Evolutionary conservation across 2,113 vertebrate species (phyloP), one percentile per base, ranked within the genome.

Genomic region (Crocuta crocuta): DNA sequence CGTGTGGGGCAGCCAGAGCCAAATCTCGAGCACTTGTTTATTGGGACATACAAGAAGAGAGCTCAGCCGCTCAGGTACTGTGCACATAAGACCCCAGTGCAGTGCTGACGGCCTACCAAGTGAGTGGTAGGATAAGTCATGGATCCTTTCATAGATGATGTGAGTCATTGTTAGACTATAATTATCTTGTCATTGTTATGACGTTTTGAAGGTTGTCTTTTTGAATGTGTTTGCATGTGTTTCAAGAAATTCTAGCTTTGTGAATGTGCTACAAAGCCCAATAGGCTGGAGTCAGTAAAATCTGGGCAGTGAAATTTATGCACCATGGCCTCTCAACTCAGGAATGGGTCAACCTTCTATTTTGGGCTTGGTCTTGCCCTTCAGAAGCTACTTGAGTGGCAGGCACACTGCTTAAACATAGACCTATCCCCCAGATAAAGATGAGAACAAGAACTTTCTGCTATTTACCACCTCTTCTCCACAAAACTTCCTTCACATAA

Each of bases 161-260:
- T 48, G 50, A 83, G 33, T 63, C 31, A 33, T n/a, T 9, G 9
- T 76, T 82, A 55, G 15, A 31, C 3, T 43, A 26, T 21, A n/a
- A 88, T 88, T 63, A 76, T 45, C 74, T 79, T 71, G 15, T 58
- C 73, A 53, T 11, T 95, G 26, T 15, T 86, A 89, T 58, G 9
- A 48, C 53, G 3, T 73, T 88, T 89, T 55, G 0, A 66, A 84
- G n/a, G 17, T 3, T 39, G 19, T 85, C 80, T 63, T 83, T 95
- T 85, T 28, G 33, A 90, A 31, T 89, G 17, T 6, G 39, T 43
- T 45, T 45, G 73, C 26, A 26, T 26, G 24, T 24, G 4, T 86
- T 65, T 81, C 63, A 48, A 84, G 71, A 92, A 73, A 96, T 79
- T 84, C 28, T 61, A 79, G 43, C 39, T 95, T 81, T 94, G 45